These are phyloP conservation scores for Nothocercus nigrocapillus DNA, from an alignment of 2,113 vertebrate genomes.

Conservation along the genomic window DNA sequence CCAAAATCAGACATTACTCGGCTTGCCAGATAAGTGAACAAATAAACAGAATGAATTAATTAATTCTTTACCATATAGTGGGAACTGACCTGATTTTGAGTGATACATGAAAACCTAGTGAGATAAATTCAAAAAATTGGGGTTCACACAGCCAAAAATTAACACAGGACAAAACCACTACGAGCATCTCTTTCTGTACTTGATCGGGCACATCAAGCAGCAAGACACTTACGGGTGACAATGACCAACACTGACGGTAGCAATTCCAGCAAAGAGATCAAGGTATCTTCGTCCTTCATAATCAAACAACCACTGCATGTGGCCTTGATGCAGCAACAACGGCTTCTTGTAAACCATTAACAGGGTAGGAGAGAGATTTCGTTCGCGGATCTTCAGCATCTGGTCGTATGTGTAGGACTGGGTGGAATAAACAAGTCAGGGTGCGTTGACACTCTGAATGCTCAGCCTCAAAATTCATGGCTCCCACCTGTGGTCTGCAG, in stretches of 20 bases:
- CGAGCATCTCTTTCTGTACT: background rate
- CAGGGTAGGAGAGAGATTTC: slow-evolving; percentile 76
- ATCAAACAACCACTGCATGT: slow-evolving; percentile 97
- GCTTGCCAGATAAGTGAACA: background rate
- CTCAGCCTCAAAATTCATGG: background rate
- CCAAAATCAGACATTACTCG: background rate
- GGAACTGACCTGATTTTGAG: background rate
- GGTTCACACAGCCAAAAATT: background rate
- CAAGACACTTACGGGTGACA: slow-evolving; percentile 91
- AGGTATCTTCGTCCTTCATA: slow-evolving; percentile 89
- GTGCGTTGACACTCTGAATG: background rate
- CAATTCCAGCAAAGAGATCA: slow-evolving; percentile 92
- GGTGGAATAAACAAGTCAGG: background rate
- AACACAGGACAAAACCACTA: background rate
- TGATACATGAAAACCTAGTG: background rate
- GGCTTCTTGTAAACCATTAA: slow-evolving; percentile 84
- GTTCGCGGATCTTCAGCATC: slow-evolving; percentile 81
- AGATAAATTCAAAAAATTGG: background rate
- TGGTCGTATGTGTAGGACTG: slow-evolving; percentile 75
- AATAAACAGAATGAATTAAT: background rate
- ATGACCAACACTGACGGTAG: slow-evolving; percentile 92
- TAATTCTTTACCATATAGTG: background rate
- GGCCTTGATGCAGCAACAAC: slow-evolving; percentile 88
- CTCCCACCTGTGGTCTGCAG: background rate
- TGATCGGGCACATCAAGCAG: background rate